Conservation (phyloP, 2,113 vertebrate species). For the Oriolus oriolus region DNA sequence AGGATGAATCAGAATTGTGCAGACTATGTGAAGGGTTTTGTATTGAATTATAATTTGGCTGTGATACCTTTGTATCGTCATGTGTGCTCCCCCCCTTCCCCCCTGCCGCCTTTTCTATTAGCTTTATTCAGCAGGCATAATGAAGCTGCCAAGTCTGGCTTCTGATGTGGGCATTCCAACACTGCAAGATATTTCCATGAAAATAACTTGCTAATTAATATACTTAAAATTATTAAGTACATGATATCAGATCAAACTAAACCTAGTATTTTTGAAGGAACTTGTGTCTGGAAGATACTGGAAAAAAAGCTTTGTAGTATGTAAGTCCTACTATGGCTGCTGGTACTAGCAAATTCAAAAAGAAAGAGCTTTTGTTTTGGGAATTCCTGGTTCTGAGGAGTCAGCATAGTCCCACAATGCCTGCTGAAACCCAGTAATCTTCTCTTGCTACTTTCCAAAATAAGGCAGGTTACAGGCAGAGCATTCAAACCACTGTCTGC, state of each 20-base stretch:
- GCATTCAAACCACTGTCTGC: constrained; percentile 1
- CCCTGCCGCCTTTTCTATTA: neutral
- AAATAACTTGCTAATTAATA: neutral
- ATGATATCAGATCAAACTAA: neutral
- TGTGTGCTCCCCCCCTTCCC: neutral
- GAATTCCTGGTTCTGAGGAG: neutral
- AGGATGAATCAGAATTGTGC: neutral
- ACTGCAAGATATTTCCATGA: neutral
- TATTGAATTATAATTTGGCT: neutral
- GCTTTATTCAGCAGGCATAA: neutral
- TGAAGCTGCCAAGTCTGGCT: neutral
- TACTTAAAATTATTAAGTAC: neutral
- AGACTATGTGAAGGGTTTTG: neutral
- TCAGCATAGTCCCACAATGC: neutral
- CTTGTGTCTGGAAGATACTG: neutral
- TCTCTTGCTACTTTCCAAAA: constrained; percentile 17
- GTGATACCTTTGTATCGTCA: neutral
- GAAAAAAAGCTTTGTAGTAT: neutral
- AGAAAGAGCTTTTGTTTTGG: neutral
- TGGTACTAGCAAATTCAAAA: neutral
- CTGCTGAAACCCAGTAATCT: neutral
- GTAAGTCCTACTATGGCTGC: neutral
- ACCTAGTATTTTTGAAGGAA: neutral
- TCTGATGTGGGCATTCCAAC: neutral
- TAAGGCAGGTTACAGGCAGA: neutral